Base-by-base conservation (phyloP, 2,797 vertebrate species). In the Sebastes oblongus region DNA sequence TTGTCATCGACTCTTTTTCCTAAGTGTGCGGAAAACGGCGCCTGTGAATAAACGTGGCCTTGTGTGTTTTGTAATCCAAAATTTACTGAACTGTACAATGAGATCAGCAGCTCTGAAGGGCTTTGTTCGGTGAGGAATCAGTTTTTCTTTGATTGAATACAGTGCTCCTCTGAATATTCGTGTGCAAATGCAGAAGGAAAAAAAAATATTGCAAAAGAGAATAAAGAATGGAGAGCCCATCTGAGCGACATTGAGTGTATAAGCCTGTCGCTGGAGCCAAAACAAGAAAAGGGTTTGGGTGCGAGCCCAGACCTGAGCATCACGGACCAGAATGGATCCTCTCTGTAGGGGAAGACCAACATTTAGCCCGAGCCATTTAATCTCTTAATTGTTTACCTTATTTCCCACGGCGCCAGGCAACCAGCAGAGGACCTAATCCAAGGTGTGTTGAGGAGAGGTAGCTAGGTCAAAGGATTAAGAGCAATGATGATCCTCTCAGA, bases 401-500 rank as follows among this genome's bases (percentile, higher is more conserved):
- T 93, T 95, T 93, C 92, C 89, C 89, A 72, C 68, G 81, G 86
- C 87, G 91, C 92, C 83, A 85, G 69, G 85, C 73, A 91, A 61
- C 78, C 89, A 84, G 81, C 65, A 65, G 81, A 87, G 86, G 85
- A 85, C 85, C 84, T 89, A 89, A 91, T 92, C 93, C 93, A 88
- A 94, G 93, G 93, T 94, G 92, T 92, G 91, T 89, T 89, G 83
- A 91, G 85, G 83, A 91, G 91, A 92, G 92, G 93, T 90, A 91
- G 91, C 89, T 92, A 85, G 93, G 94, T 94, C 92, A 91, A 77
- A 83, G 92, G 94, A 95, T 95, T 95, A 92, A 93, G 89, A 93
- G 91, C 91, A 94, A 89, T 93, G 93, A 95, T 94, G 93, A 95
- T 94, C 94, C 93, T 92, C 93, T 93, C 92, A 85, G 80, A 92